Evolutionary conservation across 2,797 vertebrate species (phyloP).

Genomic region (Scyliorhinus canicula): DNA sequence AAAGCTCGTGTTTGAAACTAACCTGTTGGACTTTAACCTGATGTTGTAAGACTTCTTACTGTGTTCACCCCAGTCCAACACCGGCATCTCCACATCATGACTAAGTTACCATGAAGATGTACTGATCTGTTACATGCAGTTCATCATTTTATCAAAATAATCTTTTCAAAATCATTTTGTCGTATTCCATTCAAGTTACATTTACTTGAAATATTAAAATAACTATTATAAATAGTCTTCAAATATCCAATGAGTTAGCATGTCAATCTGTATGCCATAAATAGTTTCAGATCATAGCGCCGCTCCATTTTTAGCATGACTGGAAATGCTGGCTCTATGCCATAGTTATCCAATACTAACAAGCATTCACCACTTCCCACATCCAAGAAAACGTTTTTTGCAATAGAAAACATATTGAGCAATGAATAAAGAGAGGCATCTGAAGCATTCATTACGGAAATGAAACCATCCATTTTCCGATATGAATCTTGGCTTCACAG

Average conservation of each 20-base stretch:
- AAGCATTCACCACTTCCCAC: constrained; percentile 12
- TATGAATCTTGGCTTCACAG: neutral
- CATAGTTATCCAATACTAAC: constrained; percentile 12
- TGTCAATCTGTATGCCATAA: neutral
- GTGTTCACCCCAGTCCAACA: too few species aligned
- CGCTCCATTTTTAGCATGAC: neutral
- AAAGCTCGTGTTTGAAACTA: too few species aligned
- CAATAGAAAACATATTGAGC: constrained; percentile 27
- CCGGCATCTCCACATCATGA: too few species aligned
- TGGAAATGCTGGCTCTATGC: neutral
- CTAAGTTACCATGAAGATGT: neutral
- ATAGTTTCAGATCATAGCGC: neutral
- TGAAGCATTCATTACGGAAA: constrained; percentile 6
- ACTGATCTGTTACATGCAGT: neutral
- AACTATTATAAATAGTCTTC: neutral
- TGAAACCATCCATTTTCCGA: constrained; percentile 24
- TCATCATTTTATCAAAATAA: neutral
- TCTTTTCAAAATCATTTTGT: neutral
- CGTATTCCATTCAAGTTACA: neutral
- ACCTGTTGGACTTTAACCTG: too few species aligned
- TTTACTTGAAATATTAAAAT: neutral
- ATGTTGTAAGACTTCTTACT: too few species aligned
- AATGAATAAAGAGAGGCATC: constrained; percentile 21
- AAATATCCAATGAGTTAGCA: neutral
- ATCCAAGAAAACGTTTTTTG: neutral